Percentiles rank a stretch among this genome's conserved stretches.
These are phyloP conservation scores for Rhagium mordax DNA, from an alignment of 2,888 invertebrate genomes.

Conservation along the genomic window DNA sequence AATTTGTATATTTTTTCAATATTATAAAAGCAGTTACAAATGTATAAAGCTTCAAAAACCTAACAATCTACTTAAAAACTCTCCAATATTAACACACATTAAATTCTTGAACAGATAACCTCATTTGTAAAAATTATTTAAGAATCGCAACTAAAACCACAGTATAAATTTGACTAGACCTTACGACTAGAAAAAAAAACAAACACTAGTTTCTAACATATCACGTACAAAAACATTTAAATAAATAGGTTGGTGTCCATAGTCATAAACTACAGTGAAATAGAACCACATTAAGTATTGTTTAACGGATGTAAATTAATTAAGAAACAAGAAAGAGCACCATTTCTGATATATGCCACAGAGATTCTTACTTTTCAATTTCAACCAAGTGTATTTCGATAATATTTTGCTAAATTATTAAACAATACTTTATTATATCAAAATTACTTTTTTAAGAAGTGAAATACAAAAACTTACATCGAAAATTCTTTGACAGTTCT, in stretches of 20 bases:
- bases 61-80: constrained; percentile 58
- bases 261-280: constrained; percentile 40
- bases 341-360: constrained; percentile 19
- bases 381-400: no score
- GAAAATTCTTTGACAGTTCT: no score
- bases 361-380: not conserved
- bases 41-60: constrained; percentile 58
- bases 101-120: constrained; percentile 50
- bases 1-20: constrained; percentile 50
- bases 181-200: constrained; percentile 34
- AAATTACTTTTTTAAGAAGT: not conserved
- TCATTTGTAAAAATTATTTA: constrained; percentile 33
- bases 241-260: constrained; percentile 38
- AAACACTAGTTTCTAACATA: constrained; percentile 26
- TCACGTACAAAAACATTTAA: constrained; percentile 47
- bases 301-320: constrained; percentile 4
- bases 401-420: no score
- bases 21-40: constrained; percentile 58
- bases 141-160: constrained; percentile 38
- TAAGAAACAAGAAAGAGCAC: constrained; percentile 18
- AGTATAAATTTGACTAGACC: constrained; percentile 39
- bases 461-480: not conserved
- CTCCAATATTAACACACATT: constrained; percentile 58
- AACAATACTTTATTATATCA: not conserved
- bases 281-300: constrained; percentile 21